Percentiles rank a stretch among this genome's conserved stretches.
phyloP scores from a whole-genome alignment of 2,888 invertebrate species.

The Oscheius sp. region DNA sequence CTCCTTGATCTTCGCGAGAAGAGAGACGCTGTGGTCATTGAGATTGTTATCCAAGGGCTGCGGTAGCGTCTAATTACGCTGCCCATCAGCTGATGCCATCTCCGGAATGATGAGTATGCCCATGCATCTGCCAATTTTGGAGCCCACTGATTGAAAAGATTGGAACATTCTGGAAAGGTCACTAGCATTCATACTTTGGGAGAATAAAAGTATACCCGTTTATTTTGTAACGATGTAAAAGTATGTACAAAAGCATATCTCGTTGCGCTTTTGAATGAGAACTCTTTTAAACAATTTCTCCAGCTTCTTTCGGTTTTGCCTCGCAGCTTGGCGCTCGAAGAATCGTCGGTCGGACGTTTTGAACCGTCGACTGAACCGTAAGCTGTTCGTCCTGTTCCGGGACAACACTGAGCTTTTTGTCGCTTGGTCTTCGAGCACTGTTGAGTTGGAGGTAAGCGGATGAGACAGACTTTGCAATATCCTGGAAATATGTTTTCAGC shows the following conservation, averaged over 20 bases:
- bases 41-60: slow-evolving; percentile 32
- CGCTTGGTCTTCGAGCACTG: slow-evolving; percentile 46
- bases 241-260: slow-evolving; percentile 15
- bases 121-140: slow-evolving; percentile 23
- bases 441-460: slow-evolving; percentile 47
- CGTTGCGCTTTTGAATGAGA: neutral
- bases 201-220: slow-evolving; percentile 16
- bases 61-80: slow-evolving; percentile 28
- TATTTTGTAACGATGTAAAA: slow-evolving; percentile 1
- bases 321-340: slow-evolving; percentile 40
- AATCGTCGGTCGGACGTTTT: slow-evolving; percentile 57
- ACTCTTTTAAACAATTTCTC: neutral
- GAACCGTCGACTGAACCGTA: slow-evolving; percentile 62
- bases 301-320: slow-evolving; percentile 19
- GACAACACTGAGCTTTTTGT: slow-evolving; percentile 70
- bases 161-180: neutral
- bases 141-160: neutral
- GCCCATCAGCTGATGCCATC: slow-evolving; percentile 35
- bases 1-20: neutral
- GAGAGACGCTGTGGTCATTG: slow-evolving; percentile 10
- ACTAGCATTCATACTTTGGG: neutral
- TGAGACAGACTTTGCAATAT: slow-evolving; percentile 34
- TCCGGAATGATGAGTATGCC: slow-evolving; percentile 33
- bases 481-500: slow-evolving; percentile 21
- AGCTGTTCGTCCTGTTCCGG: slow-evolving; percentile 70